phyloP scores from a whole-genome alignment of 2,888 invertebrate species.

The Auanema sp. region DNA sequence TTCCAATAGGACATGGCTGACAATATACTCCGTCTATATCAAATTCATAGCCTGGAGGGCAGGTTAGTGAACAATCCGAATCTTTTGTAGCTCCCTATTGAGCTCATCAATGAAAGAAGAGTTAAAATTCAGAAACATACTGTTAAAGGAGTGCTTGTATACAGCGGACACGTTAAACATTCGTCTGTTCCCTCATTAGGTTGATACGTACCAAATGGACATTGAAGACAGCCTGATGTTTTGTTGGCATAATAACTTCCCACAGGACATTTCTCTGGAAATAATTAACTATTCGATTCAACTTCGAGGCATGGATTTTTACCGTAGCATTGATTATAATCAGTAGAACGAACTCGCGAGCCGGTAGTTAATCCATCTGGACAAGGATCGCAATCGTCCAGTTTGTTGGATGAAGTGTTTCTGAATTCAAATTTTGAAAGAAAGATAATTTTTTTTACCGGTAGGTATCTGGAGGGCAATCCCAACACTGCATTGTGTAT shows the following conservation, averaged over 20 bases:
- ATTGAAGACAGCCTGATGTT: constrained; percentile 3
- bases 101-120: not conserved
- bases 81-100: constrained; percentile 5
- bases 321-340: not conserved
- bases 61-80: constrained; percentile 8
- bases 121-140: not conserved
- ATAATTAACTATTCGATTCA: too few relatives aligned
- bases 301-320: too few relatives aligned
- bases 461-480: not conserved
- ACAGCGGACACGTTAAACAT: not conserved
- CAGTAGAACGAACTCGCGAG: not conserved
- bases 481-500: not conserved
- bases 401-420: not conserved
- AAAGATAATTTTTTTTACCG: not conserved
- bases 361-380: not conserved
- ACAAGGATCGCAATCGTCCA: too few relatives aligned
- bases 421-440: not conserved
- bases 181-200: not conserved
- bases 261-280: not conserved
- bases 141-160: not conserved
- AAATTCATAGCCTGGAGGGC: constrained; percentile 12
- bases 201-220: constrained; percentile 11
- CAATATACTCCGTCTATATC: constrained; percentile 1
- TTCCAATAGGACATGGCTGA: constrained; percentile 6
- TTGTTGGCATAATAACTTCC: too few relatives aligned